These are phyloP conservation scores for Phalanger gymnotis DNA, from an alignment of 2,797 vertebrate genomes.

Conservation along the genomic window DNA sequence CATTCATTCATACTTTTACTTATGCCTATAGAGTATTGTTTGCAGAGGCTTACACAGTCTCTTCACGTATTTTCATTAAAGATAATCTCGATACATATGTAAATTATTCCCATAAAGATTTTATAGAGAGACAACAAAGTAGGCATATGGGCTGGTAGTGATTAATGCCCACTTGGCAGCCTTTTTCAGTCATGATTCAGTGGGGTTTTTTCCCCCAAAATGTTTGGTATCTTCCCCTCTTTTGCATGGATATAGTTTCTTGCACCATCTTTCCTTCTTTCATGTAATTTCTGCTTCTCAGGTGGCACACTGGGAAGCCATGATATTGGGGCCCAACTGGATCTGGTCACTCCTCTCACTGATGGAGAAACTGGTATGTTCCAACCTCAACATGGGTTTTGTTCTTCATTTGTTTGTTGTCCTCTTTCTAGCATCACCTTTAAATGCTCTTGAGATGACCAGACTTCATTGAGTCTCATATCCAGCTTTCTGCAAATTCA, in stretches of 20 bases:
- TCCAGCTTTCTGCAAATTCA: background rate
- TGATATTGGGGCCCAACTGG: background rate
- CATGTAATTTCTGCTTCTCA: background rate
- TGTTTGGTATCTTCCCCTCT: background rate
- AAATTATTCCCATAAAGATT: background rate
- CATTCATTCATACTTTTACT: background rate
- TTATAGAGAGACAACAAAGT: background rate
- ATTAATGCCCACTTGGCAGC: background rate
- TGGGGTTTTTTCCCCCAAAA: background rate
- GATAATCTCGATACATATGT: background rate
- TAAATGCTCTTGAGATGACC: background rate
- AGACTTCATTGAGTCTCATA: background rate
- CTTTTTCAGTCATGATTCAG: background rate
- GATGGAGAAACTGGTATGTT: background rate
- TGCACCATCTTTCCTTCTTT: background rate
- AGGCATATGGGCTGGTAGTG: background rate
- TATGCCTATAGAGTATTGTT: background rate
- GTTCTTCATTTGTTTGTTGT: background rate
- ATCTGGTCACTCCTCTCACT: background rate
- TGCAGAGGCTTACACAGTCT: background rate
- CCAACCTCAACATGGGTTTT: background rate
- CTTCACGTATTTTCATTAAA: background rate
- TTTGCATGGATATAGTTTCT: background rate
- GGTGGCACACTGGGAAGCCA: background rate
- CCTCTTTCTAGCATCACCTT: background rate